A percentile compares a stretch with the other conserved stretches of the same genome.
Conservation (phyloP, 2,797 vertebrate species). For the Myotis pilosus region DNA sequence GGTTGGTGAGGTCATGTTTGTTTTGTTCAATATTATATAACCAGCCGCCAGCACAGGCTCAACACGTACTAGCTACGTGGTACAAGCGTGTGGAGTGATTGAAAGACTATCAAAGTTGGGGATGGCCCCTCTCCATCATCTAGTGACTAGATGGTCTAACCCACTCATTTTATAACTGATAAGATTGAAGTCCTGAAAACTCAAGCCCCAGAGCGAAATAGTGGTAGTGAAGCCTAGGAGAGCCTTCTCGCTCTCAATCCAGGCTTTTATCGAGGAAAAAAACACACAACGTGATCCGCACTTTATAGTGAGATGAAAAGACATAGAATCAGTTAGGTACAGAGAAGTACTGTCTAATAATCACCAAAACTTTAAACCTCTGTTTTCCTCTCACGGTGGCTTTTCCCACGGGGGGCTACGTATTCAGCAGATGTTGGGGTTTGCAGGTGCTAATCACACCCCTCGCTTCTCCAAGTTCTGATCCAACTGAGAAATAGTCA, state of each 20-base stretch:
- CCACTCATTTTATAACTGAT: neutral
- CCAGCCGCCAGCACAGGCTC: neutral
- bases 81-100: neutral
- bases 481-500: conserved; percentile 55
- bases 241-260: neutral
- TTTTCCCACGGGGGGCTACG: neutral
- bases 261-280: neutral
- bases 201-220: neutral
- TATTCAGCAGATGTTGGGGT: conserved; percentile 47
- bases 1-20: neutral
- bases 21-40: neutral
- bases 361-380: neutral
- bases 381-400: conserved; percentile 30
- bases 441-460: conserved; percentile 43
- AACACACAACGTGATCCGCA: neutral
- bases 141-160: neutral
- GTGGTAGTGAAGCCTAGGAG: neutral
- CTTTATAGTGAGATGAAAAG: conserved; percentile 11
- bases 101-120: neutral
- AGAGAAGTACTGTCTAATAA: neutral
- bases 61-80: neutral
- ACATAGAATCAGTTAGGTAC: neutral
- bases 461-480: conserved; percentile 45
- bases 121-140: neutral
- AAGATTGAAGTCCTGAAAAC: neutral